These are phyloP conservation scores for Hololepta plana DNA, from an alignment of 2,888 invertebrate species.

Conservation along the genomic window DNA sequence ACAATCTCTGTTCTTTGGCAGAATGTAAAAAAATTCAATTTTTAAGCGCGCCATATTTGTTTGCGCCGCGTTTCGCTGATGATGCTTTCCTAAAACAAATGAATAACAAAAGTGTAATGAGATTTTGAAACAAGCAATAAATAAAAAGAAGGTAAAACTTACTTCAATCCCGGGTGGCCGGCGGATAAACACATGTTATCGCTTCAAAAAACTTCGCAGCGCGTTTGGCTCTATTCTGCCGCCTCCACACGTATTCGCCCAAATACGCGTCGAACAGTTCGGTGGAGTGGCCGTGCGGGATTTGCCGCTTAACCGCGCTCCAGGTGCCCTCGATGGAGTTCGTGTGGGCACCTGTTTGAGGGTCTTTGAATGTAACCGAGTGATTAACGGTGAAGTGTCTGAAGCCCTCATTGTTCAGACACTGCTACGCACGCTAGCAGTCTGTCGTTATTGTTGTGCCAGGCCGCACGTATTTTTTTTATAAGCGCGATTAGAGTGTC, in stretches of 20 bases:
- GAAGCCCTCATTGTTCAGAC: constrained; percentile 5
- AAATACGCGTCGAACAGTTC: background rate
- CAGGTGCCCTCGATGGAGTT: background rate
- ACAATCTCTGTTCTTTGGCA: no score
- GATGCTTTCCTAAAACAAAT: no score
- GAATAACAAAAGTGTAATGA: no score
- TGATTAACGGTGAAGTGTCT: constrained; percentile 7
- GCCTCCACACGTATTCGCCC: background rate
- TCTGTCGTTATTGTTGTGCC: constrained; percentile 6
- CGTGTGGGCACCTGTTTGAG: constrained; percentile 4
- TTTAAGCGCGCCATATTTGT: no score
- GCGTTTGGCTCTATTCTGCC: background rate
- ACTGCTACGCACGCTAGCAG: constrained; percentile 7
- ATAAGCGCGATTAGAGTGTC: constrained; percentile 1
- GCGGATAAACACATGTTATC: background rate
- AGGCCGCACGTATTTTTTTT: background rate
- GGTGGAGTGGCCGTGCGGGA: no score
- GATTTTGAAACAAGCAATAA: no score
- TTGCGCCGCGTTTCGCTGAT: no score
- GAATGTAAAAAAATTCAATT: no score
- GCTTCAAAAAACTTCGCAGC: background rate
- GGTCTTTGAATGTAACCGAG: constrained; percentile 6
- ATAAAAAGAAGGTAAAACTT: no score
- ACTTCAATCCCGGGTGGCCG: background rate
- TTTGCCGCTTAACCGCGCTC: background rate